A percentile compares a stretch with the other conserved stretches of the same genome.
These are phyloP conservation scores for Microcaecilia unicolor DNA, from an alignment of 2,797 vertebrate species.

Conservation along the genomic window DNA sequence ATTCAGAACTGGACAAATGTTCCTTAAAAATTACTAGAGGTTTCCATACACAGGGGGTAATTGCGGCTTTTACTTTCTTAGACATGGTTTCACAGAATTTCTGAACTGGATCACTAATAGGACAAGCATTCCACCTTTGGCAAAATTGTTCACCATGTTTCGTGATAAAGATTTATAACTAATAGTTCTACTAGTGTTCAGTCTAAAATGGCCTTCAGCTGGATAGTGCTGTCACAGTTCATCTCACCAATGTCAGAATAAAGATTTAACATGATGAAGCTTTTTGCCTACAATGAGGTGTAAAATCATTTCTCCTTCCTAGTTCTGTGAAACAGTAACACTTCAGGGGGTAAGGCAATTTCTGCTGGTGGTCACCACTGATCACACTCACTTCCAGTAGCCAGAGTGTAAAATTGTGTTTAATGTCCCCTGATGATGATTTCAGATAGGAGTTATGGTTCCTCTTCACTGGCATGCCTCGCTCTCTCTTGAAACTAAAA, in stretches of 20 bases:
- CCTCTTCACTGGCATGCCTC: conserved; percentile 9
- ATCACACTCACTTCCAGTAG: conserved; percentile 21
- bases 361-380: conserved; percentile 4
- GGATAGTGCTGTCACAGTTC: too few species aligned
- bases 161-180: too few species aligned
- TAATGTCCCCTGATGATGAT: conserved; percentile 18
- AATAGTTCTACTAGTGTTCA: too few species aligned
- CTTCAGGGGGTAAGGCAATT: conserved; percentile 1
- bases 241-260: not conserved
- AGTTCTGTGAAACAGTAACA: conserved; percentile 2
- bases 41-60: too few species aligned
- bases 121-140: too few species aligned
- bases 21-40: too few species aligned
- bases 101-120: too few species aligned
- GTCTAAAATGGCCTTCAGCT: too few species aligned
- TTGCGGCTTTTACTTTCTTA: too few species aligned
- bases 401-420: conserved; percentile 12
- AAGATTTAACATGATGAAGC: conserved; percentile 4
- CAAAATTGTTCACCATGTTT: too few species aligned
- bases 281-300: conserved; percentile 3
- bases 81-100: too few species aligned
- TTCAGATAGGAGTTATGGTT: conserved; percentile 12
- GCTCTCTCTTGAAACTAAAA: conserved; percentile 30
- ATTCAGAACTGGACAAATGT: too few species aligned
- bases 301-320: conserved; percentile 11